These are phyloP conservation scores for Drosophila kikkawai DNA, from an alignment of 1,140 invertebrate genomes.

Conservation along the genomic window DNA sequence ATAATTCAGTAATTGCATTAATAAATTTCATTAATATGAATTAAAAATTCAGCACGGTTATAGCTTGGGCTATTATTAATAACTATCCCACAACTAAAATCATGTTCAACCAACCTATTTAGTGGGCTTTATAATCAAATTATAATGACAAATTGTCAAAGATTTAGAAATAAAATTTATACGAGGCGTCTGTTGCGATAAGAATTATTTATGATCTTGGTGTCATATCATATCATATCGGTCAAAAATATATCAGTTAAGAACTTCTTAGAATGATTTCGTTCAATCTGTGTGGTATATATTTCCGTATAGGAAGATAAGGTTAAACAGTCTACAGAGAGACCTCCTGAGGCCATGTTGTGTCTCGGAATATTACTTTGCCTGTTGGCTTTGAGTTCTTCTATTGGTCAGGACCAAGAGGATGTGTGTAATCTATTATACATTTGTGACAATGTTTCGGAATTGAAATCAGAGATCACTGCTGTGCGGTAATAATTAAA, in stretches of 20 bases:
- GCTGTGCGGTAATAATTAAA: not conserved
- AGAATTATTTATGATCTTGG: not conserved
- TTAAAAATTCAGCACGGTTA: no score
- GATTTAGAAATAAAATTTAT: not conserved
- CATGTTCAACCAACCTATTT: not conserved
- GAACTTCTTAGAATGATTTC: not conserved
- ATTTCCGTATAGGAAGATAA: not conserved
- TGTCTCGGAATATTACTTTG: not conserved
- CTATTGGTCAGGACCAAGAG: not conserved
- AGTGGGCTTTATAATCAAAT: not conserved
- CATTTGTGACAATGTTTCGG: not conserved
- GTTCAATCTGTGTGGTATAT: not conserved
- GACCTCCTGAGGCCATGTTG: not conserved
- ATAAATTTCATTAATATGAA: not conserved
- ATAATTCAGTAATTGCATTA: not conserved
- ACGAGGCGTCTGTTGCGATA: not conserved
- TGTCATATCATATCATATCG: not conserved
- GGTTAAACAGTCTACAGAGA: not conserved
- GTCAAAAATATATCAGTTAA: not conserved
- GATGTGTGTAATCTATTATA: not conserved
- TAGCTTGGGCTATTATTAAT: no score
- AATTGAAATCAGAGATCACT: not conserved
- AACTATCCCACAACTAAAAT: no score
- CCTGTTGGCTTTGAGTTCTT: not conserved
- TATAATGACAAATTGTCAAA: not conserved